Percentiles rank a stretch among this genome's conserved stretches.
Evolutionary conservation across 1,140 invertebrate genomes (phyloP).

Genomic region (Trichonephila inaurata): DNA sequence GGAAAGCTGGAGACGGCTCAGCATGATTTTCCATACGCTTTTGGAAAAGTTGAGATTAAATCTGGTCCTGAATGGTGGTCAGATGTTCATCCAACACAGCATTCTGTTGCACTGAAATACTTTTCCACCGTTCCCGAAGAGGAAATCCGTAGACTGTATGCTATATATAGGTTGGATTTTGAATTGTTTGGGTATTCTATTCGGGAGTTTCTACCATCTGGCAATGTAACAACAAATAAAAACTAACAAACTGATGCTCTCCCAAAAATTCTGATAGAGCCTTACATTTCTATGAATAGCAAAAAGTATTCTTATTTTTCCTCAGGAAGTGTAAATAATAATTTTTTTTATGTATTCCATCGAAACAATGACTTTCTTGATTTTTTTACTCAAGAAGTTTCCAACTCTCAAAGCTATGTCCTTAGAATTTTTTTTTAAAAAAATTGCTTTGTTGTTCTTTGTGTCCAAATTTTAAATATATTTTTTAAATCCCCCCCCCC

Average conservation of each 20-base stretch:
- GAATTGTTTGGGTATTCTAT: constrained; percentile 90
- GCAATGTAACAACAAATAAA: constrained; percentile 11
- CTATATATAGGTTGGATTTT: constrained; percentile 88
- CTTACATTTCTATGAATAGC: neutral
- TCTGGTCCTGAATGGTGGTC: constrained; percentile 24
- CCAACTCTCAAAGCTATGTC: no score
- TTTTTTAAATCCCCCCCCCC: no score
- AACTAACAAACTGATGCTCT: neutral
- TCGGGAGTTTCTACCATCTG: constrained; percentile 83
- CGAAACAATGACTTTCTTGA: no score
- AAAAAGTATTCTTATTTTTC: neutral
- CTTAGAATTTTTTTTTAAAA: no score
- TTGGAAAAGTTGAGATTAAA: constrained; percentile 68
- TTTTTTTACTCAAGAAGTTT: no score
- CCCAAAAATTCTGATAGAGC: neutral
- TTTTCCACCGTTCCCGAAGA: constrained; percentile 84
- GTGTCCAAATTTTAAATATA: no score
- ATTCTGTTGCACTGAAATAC: constrained; percentile 81
- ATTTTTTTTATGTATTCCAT: neutral
- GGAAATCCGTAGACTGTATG: constrained; percentile 85
- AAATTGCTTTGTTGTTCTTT: no score
- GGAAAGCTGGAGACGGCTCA: constrained; percentile 80
- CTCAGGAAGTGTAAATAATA: neutral
- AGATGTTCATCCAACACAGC: neutral
- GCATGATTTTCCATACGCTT: constrained; percentile 78